Conservation (phyloP, 1,140 invertebrate genomes). For the Zelostemma sp. region DNA sequence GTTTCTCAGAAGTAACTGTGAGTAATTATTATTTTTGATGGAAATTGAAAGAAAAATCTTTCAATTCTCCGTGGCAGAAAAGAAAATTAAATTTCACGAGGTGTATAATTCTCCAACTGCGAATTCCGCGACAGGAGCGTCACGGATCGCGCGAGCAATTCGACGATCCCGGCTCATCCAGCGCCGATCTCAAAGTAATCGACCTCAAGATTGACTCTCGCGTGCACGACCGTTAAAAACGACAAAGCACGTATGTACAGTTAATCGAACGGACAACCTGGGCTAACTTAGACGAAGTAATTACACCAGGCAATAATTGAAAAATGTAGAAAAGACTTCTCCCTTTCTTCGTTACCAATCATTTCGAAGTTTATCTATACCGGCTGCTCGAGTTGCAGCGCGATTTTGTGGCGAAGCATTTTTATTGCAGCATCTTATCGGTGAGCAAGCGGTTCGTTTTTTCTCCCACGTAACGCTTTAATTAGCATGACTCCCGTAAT, state of each 20-base stretch:
- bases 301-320: neutral
- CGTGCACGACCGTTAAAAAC: conserved; percentile 3
- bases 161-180: neutral
- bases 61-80: neutral
- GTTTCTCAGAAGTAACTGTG: too few species aligned
- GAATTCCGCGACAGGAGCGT: neutral
- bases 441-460: neutral
- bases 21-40: too few species aligned
- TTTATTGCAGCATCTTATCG: conserved; percentile 4
- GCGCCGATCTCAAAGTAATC: conserved; percentile 2
- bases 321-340: neutral
- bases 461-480: conserved; percentile 16
- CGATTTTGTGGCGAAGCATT: neutral
- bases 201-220: conserved; percentile 2
- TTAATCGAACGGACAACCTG: conserved; percentile 2
- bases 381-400: neutral
- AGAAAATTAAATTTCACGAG: neutral
- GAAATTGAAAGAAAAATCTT: too few species aligned
- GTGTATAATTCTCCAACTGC: neutral
- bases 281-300: conserved; percentile 1
- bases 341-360: conserved; percentile 3
- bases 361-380: neutral
- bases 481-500: conserved; percentile 8
- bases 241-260: conserved; percentile 10
- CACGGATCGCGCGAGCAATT: neutral